These are phyloP conservation scores for Heliconius erato DNA, from an alignment of 2,888 invertebrate genomes.

Conservation along the genomic window DNA sequence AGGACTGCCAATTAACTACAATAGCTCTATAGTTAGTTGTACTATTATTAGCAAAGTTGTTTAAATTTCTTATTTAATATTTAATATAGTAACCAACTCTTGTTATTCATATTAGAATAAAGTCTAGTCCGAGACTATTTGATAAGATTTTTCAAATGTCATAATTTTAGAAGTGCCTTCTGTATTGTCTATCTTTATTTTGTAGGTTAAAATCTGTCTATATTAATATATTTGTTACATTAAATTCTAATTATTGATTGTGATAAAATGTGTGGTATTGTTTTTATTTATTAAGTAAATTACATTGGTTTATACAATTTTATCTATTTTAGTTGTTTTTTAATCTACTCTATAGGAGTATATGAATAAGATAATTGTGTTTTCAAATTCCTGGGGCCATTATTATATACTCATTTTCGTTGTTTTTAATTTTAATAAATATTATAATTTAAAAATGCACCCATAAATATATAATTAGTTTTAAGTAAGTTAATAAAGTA, in stretches of 20 bases:
- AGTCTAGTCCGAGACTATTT: conserved; percentile 4
- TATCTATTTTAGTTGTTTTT: neutral
- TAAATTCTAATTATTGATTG: conserved; percentile 29
- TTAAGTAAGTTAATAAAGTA: neutral
- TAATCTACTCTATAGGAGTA: no score
- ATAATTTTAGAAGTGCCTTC: conserved; percentile 43
- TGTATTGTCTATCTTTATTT: conserved; percentile 15
- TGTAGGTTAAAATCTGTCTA: neutral
- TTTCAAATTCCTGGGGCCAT: conserved; percentile 13
- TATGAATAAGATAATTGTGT: no score
- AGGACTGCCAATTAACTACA: conserved; percentile 5
- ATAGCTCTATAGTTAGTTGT: neutral
- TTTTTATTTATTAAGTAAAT: conserved; percentile 2
- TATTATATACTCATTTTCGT: neutral
- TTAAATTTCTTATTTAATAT: neutral
- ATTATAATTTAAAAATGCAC: neutral
- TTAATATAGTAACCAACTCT: neutral
- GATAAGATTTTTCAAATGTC: neutral
- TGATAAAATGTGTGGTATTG: conserved; percentile 21
- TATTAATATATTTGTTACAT: conserved; percentile 18
- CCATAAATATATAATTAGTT: neutral
- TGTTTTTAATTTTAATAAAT: neutral
- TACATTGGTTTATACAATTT: neutral
- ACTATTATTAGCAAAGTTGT: neutral
- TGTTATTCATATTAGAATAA: conserved; percentile 9